phyloP scores from a whole-genome alignment of 2,113 vertebrate species.

The Phyllostomus discolor region DNA sequence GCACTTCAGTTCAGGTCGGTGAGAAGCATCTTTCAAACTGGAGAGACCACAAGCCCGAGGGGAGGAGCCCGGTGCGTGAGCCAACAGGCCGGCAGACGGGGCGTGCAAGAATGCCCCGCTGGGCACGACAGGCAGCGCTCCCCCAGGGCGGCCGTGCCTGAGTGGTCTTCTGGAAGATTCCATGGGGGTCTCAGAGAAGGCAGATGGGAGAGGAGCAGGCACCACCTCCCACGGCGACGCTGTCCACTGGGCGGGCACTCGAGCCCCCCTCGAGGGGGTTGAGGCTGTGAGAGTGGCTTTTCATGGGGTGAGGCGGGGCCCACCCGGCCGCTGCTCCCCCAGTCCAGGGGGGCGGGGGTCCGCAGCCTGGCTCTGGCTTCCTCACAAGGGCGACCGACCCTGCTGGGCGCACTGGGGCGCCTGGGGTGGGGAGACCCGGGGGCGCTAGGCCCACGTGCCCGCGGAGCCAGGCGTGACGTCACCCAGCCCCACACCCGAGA shows the following conservation, averaged over 20 bases:
- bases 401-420: background rate
- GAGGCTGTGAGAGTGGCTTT: background rate
- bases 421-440: fast-evolving
- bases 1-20: fast-evolving
- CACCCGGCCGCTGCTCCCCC: fast-evolving
- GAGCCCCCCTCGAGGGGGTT: fast-evolving
- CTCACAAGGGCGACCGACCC: fast-evolving
- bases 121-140: fast-evolving
- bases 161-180: background rate
- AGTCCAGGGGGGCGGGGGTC: background rate
- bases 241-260: background rate
- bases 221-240: fast-evolving
- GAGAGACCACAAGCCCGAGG: background rate
- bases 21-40: background rate
- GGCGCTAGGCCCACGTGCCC: background rate
- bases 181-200: background rate
- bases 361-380: background rate
- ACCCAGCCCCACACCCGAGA: fast-evolving
- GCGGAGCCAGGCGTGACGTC: background rate
- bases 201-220: too few species aligned
- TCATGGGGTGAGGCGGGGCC: fast-evolving
- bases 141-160: background rate
- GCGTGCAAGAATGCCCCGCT: background rate
- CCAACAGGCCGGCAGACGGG: background rate
- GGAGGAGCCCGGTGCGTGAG: background rate